Conservation (phyloP, 2,113 vertebrate species). For the Alectura lathami region DNA sequence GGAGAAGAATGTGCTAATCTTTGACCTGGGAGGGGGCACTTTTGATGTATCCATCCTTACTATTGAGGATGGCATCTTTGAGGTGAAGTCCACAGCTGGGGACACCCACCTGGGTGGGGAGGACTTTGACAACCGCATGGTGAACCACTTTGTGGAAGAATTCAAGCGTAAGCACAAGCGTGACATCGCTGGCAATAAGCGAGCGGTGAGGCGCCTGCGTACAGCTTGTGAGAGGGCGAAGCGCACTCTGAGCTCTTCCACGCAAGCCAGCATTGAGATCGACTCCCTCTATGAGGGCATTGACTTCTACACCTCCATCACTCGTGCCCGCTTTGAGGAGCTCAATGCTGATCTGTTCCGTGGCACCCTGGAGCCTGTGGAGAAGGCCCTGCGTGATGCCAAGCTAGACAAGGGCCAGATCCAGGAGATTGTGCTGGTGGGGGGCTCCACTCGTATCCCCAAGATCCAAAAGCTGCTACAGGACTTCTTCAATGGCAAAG, state of each 20-base stretch:
- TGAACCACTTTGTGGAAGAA: conserved; percentile 84
- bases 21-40: conserved; percentile 90
- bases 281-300: conserved; percentile 94
- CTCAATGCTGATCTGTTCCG: conserved; percentile 88
- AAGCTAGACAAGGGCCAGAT: conserved; percentile 85
- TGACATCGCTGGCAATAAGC: conserved; percentile 82
- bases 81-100: conserved; percentile 85
- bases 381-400: conserved; percentile 84
- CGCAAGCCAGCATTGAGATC: conserved; percentile 84
- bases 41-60: conserved; percentile 87
- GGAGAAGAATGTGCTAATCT: conserved; percentile 89
- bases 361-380: conserved; percentile 83
- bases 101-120: conserved; percentile 85
- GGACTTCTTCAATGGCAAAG: conserved; percentile 85
- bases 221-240: conserved; percentile 84
- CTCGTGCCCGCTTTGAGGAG: conserved; percentile 95
- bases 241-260: conserved; percentile 84
- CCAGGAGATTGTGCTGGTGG: conserved; percentile 83
- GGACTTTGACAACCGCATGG: conserved; percentile 88
- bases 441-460: conserved; percentile 85
- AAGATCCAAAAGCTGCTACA: conserved; percentile 86
- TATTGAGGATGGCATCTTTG: conserved; percentile 86
- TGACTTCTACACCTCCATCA: conserved; percentile 97
- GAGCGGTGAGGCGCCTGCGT: conserved; percentile 80
- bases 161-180: conserved; percentile 87